Evolutionary conservation across 2,797 vertebrate species (phyloP).

Genomic region (Takifugu ocellatus): DNA sequence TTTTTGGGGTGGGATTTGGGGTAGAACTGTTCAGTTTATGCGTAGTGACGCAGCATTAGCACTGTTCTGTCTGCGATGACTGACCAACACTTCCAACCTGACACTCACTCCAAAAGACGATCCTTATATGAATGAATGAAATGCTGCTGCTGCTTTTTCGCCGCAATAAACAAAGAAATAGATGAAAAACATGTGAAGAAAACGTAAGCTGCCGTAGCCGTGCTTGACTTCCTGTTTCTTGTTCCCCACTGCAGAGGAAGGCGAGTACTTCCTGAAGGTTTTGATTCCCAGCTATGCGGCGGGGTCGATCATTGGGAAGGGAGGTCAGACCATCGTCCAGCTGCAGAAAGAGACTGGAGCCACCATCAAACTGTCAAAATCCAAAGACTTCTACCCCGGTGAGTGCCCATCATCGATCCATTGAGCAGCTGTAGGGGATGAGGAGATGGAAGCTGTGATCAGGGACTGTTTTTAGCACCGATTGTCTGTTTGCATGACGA

Average conservation of each 20-base stretch:
- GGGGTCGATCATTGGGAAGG: slow-evolving; percentile 92
- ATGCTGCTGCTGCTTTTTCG: background rate
- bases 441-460: slow-evolving; percentile 3
- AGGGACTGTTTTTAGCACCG: no score
- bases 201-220: slow-evolving; percentile 9
- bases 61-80: slow-evolving; percentile 49
- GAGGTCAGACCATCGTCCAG: slow-evolving; percentile 93
- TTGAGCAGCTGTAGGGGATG: background rate
- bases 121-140: slow-evolving; percentile 3
- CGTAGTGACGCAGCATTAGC: slow-evolving; percentile 18
- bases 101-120: slow-evolving; percentile 11
- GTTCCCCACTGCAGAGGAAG: slow-evolving; percentile 79
- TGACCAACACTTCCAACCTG: slow-evolving; percentile 40
- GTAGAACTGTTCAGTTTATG: slow-evolving; percentile 13
- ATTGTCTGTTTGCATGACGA: no score
- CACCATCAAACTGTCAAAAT: slow-evolving; percentile 95
- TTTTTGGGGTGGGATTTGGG: background rate
- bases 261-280: slow-evolving; percentile 94
- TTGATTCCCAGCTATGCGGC: slow-evolving; percentile 95
- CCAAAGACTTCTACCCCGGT: slow-evolving; percentile 97
- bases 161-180: background rate
- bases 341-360: slow-evolving; percentile 93
- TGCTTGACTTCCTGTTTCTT: slow-evolving; percentile 65
- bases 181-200: slow-evolving; percentile 26
- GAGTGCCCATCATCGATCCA: slow-evolving; percentile 29